Percentiles rank a stretch among this genome's conserved stretches.
Evolutionary conservation across 2,888 invertebrate species (phyloP).

Genomic region (Hirtodrosophila histrioides): DNA sequence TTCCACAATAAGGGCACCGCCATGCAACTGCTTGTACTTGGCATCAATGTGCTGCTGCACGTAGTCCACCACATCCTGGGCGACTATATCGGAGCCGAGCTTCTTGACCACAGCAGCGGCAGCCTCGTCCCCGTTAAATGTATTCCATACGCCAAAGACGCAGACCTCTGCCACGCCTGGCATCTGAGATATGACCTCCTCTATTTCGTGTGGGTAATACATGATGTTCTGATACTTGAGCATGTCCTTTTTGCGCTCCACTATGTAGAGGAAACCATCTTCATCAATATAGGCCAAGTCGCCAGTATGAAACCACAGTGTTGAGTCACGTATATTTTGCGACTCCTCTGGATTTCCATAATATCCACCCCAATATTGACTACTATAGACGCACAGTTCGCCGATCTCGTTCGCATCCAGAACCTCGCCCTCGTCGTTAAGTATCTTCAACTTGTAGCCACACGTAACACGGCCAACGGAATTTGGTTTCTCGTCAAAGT

Average conservation of each 20-base stretch:
- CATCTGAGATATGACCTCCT: slow-evolving; percentile 69
- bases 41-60: slow-evolving; percentile 54
- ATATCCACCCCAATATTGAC: slow-evolving; percentile 78
- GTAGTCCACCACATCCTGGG: slow-evolving; percentile 75
- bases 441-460: slow-evolving; percentile 68
- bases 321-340: slow-evolving; percentile 55
- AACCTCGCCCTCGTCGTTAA: slow-evolving; percentile 58
- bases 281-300: slow-evolving; percentile 82
- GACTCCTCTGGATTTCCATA: slow-evolving; percentile 72
- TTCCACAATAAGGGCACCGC: slow-evolving; percentile 75
- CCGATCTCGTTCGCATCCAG: slow-evolving; percentile 74
- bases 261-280: slow-evolving; percentile 73
- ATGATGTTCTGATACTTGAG: slow-evolving; percentile 73
- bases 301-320: slow-evolving; percentile 80
- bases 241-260: slow-evolving; percentile 80
- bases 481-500: slow-evolving; percentile 62
- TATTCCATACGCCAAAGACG: slow-evolving; percentile 78
- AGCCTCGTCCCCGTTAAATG: slow-evolving; percentile 73
- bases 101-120: slow-evolving; percentile 76
- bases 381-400: slow-evolving; percentile 68
- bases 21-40: slow-evolving; percentile 76
- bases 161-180: slow-evolving; percentile 74
- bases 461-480: slow-evolving; percentile 72
- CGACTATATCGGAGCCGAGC: slow-evolving; percentile 52
- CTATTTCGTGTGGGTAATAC: slow-evolving; percentile 80